Conservation (phyloP, 2,888 invertebrate genomes). For the Oxyteleia sp. region DNA sequence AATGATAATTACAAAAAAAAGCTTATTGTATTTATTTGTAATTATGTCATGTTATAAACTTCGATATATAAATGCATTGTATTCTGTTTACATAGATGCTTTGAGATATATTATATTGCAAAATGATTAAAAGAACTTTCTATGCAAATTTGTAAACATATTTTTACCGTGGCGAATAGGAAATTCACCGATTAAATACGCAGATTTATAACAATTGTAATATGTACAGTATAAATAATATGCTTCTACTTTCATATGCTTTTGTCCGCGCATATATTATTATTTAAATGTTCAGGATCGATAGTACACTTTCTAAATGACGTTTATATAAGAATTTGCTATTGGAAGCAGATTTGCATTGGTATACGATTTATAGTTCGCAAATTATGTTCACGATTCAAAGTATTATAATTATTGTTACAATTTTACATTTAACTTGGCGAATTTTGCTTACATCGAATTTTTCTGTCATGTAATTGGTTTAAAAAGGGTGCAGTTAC, state of each 20-base stretch:
- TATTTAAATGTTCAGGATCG: no score
- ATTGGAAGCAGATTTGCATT: background rate
- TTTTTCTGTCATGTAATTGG: no score
- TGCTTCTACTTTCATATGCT: no score
- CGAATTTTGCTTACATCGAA: background rate
- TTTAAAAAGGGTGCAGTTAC: no score
- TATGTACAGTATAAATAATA: conserved; percentile 17
- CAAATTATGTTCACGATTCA: background rate
- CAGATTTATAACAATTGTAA: conserved; percentile 29
- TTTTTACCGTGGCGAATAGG: conserved; percentile 18
- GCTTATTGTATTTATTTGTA: conserved; percentile 30
- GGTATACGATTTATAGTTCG: background rate
- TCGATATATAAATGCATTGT: conserved; percentile 23
- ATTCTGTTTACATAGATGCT: conserved; percentile 13
- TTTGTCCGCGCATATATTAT: no score
- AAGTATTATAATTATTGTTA: background rate
- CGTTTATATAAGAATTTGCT: no score
- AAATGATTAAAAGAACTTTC: background rate
- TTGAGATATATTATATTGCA: background rate
- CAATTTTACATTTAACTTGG: background rate
- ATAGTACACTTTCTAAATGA: no score
- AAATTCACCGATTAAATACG: conserved; percentile 26
- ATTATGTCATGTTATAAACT: conserved; percentile 14
- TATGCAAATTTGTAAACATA: conserved; percentile 35
- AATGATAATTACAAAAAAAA: background rate